A percentile compares a stretch with the other conserved stretches of the same genome.
phyloP scores from a whole-genome alignment of 2,113 vertebrate genomes.

The Azemiops feae region DNA sequence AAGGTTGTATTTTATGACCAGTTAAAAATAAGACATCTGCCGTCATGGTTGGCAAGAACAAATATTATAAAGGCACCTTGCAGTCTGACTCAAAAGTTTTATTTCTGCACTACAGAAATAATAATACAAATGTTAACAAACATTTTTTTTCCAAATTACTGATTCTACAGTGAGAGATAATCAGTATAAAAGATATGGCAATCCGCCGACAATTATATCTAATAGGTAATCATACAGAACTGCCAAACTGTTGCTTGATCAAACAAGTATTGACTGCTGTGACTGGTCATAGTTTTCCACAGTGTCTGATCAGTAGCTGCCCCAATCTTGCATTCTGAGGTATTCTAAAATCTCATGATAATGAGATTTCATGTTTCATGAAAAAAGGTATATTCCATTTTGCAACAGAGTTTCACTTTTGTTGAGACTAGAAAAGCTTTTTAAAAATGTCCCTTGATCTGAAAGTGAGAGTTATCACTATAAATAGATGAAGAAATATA shows the following conservation, averaged over 20 bases:
- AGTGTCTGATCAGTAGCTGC: neutral
- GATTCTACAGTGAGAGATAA: neutral
- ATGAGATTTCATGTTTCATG: neutral
- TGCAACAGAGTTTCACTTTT: neutral
- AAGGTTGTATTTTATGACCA: constrained; percentile 32
- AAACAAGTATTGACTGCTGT: neutral
- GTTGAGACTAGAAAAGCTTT: neutral
- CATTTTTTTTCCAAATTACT: neutral
- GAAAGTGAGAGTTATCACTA: neutral
- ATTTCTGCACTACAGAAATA: neutral
- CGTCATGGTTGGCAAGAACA: constrained; percentile 4
- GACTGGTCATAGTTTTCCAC: neutral
- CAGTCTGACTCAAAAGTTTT: neutral
- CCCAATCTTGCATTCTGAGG: neutral
- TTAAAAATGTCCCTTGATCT: neutral
- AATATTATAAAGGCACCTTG: constrained; percentile 21
- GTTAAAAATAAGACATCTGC: constrained; percentile 17
- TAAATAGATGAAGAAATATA: neutral
- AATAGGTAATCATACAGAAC: neutral
- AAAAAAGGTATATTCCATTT: neutral
- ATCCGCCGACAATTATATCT: neutral
- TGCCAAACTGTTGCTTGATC: neutral
- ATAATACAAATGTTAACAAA: neutral
- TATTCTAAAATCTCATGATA: neutral
- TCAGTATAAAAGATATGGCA: neutral